Evolutionary conservation across 2,888 invertebrate species (phyloP).

Genomic region (Idaea biselata): DNA sequence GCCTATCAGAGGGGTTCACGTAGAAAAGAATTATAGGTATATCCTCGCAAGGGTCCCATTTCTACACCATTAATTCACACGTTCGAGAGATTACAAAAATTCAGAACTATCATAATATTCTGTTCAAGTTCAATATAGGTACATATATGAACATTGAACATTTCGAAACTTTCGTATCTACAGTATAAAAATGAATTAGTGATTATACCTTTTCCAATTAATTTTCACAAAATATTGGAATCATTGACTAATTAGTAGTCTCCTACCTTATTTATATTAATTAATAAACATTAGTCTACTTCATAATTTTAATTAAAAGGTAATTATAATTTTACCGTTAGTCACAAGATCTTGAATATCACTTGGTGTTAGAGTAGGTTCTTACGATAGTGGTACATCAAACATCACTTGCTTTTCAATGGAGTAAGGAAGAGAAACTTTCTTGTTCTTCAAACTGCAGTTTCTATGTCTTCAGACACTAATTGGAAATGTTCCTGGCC

Average conservation of each 20-base stretch:
- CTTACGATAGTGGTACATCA: slow-evolving; percentile 4
- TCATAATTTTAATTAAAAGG: not conserved
- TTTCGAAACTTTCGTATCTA: not conserved
- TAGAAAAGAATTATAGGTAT: slow-evolving; percentile 19
- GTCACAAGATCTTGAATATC: slow-evolving; percentile 60
- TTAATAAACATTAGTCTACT: not conserved
- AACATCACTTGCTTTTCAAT: slow-evolving; percentile 6
- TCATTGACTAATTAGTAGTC: not conserved
- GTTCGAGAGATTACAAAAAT: not conserved
- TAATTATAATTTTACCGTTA: slow-evolving; percentile 25
- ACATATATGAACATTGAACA: not conserved
- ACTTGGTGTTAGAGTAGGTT: slow-evolving; percentile 52
- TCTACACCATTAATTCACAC: not conserved
- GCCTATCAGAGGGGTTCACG: not conserved
- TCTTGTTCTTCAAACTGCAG: slow-evolving; percentile 60
- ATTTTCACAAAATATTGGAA: not conserved
- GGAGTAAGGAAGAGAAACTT: slow-evolving; percentile 12
- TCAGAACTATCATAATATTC: not conserved
- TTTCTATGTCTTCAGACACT: slow-evolving; percentile 76
- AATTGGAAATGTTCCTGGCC: slow-evolving; percentile 79
- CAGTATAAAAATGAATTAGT: not conserved
- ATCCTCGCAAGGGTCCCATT: slow-evolving; percentile 25
- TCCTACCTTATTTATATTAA: not conserved
- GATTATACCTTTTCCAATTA: not conserved
- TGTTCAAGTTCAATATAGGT: not conserved